Conservation (phyloP, 2,797 vertebrate genomes). For the Cottoperca gobio region DNA sequence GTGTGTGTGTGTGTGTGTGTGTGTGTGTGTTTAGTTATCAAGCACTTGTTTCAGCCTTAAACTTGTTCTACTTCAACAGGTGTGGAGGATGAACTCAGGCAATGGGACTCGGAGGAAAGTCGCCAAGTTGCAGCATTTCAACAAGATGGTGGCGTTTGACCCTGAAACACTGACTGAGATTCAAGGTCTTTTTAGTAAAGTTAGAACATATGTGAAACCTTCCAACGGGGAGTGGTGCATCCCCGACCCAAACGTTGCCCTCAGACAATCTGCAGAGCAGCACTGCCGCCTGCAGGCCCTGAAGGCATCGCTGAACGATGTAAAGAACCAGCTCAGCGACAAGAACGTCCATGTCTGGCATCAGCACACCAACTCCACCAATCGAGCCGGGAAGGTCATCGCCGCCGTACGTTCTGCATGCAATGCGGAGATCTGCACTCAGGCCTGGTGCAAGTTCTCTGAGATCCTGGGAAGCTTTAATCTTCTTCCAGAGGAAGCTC, state of each 20-base stretch:
- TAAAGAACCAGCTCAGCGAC: slow-evolving; percentile 94
- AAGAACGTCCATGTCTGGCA: slow-evolving; percentile 95
- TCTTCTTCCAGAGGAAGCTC: slow-evolving; percentile 86
- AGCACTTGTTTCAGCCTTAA: no score
- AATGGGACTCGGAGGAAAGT: slow-evolving; percentile 71
- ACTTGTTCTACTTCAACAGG: slow-evolving; percentile 40
- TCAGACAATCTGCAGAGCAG: slow-evolving; percentile 77
- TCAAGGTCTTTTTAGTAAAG: slow-evolving; percentile 89
- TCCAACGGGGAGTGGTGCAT: slow-evolving; percentile 85
- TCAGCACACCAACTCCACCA: slow-evolving; percentile 94
- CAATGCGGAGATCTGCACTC: slow-evolving; percentile 95
- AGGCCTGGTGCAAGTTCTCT: slow-evolving; percentile 97
- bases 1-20: no score
- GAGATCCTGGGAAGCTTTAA: slow-evolving; percentile 91
- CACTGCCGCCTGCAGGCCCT: slow-evolving; percentile 85
- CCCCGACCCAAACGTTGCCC: slow-evolving; percentile 83
- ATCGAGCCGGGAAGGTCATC: slow-evolving; percentile 92
- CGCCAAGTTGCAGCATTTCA: slow-evolving; percentile 47
- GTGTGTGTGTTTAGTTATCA: no score
- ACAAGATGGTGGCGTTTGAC: slow-evolving; percentile 69
- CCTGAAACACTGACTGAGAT: slow-evolving; percentile 84
- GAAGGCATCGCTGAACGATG: slow-evolving; percentile 91
- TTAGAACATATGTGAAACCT: slow-evolving; percentile 86
- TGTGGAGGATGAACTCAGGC: slow-evolving; percentile 77
- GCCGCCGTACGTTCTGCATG: slow-evolving; percentile 84